A percentile compares a stretch with the other conserved stretches of the same genome.
phyloP scores from a whole-genome alignment of 2,888 invertebrate genomes.

The Meiosimyza platycephala region DNA sequence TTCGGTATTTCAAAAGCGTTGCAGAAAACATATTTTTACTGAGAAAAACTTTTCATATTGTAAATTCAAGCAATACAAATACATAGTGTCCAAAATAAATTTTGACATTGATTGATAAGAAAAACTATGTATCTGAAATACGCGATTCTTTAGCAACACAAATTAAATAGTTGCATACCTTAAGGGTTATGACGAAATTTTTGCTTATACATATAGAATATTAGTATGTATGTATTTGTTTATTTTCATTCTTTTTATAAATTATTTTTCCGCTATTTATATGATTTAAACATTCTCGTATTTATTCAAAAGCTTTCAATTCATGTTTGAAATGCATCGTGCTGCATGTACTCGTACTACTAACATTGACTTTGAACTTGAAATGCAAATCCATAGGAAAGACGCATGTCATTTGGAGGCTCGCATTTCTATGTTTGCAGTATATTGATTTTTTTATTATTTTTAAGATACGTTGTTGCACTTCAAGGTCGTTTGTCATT shows the following conservation, averaged over 20 bases:
- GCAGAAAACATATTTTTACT: conserved; percentile 30
- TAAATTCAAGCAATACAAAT: too few species aligned
- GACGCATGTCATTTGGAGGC: conserved; percentile 15
- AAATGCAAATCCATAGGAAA: not conserved
- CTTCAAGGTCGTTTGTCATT: conserved; percentile 10
- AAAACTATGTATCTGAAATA: too few species aligned
- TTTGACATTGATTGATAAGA: too few species aligned
- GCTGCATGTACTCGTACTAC: conserved; percentile 8
- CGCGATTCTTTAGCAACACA: too few species aligned
- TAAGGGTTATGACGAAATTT: too few species aligned
- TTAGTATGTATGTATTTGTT: not conserved
- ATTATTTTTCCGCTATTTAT: too few species aligned
- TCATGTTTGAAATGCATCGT: not conserved
- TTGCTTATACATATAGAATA: too few species aligned
- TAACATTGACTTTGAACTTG: conserved; percentile 29
- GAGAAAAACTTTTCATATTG: conserved; percentile 10
- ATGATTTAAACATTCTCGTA: too few species aligned
- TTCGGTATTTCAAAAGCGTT: not conserved
- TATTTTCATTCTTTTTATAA: not conserved
- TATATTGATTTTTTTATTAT: conserved; percentile 19
- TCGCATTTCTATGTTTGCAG: conserved; percentile 1
- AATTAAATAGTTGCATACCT: too few species aligned
- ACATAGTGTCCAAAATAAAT: too few species aligned
- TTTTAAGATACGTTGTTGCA: conserved; percentile 10
- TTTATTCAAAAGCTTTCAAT: not conserved